Conservation (phyloP, 1,140 invertebrate species). For the Phymastichus coffea region DNA sequence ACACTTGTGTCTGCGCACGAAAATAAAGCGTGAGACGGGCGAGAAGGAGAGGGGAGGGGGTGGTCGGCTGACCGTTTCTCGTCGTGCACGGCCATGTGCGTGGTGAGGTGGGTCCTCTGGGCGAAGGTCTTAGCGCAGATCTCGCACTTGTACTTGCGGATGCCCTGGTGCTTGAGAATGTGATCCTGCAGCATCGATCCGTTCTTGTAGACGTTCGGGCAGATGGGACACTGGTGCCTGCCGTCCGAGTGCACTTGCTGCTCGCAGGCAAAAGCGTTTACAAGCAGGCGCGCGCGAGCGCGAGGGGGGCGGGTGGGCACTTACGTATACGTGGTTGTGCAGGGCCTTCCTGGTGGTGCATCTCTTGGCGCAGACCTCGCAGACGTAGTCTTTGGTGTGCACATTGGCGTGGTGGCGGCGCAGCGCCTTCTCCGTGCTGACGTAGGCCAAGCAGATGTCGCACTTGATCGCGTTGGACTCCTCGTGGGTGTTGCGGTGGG, state of each 20-base stretch:
- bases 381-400: constrained; percentile 38
- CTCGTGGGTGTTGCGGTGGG: constrained; percentile 38
- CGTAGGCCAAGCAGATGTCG: constrained; percentile 35
- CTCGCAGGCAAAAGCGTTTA: background rate
- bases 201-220: constrained; percentile 41
- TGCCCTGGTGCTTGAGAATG: constrained; percentile 42
- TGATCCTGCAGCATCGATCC: constrained; percentile 43
- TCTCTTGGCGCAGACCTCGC: constrained; percentile 34
- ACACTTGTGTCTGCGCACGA: constrained; percentile 36
- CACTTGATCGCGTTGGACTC: constrained; percentile 37
- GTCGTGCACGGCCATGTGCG: constrained; percentile 43
- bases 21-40: no score
- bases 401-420: constrained; percentile 34
- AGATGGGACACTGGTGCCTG: constrained; percentile 38
- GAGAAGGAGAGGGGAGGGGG: no score
- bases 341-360: constrained; percentile 38
- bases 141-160: constrained; percentile 42
- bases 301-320: background rate
- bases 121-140: constrained; percentile 38
- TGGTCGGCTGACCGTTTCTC: constrained; percentile 36
- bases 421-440: constrained; percentile 32
- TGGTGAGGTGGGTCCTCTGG: constrained; percentile 41
- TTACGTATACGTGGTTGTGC: constrained; percentile 43
- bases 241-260: constrained; percentile 35
- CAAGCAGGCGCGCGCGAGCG: no score